A percentile compares a stretch with the other conserved stretches of the same genome.
Conservation (phyloP, 2,113 vertebrate species). For the Danionella cerebrum region DNA sequence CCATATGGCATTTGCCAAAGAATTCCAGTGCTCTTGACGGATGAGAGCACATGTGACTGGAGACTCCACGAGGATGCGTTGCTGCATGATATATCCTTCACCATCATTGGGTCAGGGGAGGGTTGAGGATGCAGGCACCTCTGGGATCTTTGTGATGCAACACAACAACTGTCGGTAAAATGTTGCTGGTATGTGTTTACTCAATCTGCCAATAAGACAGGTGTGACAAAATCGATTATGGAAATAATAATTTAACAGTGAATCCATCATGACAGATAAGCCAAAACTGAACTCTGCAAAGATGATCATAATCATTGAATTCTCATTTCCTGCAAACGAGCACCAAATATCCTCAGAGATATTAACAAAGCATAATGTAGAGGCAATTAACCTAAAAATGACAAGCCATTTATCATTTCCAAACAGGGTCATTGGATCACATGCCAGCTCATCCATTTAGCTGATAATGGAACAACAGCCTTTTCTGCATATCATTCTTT, state of each 20-base stretch:
- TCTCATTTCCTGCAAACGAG: not conserved
- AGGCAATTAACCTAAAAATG: constrained; percentile 35
- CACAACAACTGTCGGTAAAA: too few relatives aligned
- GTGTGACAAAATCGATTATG: not conserved
- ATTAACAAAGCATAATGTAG: constrained; percentile 26
- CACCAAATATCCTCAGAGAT: not conserved
- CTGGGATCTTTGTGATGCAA: too few relatives aligned
- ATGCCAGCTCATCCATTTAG: not conserved
- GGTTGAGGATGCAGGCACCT: too few relatives aligned
- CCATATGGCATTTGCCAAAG: too few relatives aligned
- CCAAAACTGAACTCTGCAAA: not conserved
- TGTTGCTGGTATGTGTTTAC: too few relatives aligned
- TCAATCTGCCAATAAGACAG: too few relatives aligned
- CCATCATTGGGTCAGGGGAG: too few relatives aligned
- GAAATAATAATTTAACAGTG: not conserved
- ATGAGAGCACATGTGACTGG: too few relatives aligned
- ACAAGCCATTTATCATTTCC: constrained; percentile 40
- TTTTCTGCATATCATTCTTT: not conserved
- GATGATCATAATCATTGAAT: not conserved
- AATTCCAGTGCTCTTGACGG: too few relatives aligned
- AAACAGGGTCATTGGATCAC: constrained; percentile 13
- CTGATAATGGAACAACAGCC: too few relatives aligned
- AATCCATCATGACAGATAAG: not conserved
- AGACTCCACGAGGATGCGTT: too few relatives aligned
- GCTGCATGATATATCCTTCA: too few relatives aligned